Evolutionary conservation across 2,113 vertebrate genomes (phyloP).

Genomic region (Campylomormyrus tamandua): DNA sequence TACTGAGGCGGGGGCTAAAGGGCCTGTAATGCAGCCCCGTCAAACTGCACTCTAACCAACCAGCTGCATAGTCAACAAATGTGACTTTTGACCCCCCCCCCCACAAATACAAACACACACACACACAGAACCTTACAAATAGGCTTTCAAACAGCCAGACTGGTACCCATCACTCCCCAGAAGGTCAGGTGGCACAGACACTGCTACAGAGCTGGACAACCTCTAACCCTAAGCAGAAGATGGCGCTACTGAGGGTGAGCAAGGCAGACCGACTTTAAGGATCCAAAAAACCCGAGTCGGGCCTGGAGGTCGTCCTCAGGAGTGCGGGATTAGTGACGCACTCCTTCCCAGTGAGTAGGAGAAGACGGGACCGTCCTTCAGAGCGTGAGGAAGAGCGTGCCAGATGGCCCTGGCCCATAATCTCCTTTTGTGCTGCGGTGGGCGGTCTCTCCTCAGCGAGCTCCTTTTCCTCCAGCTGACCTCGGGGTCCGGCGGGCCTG

Average conservation of each 20-base stretch:
- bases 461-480: constrained; percentile 71
- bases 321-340: neutral
- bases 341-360: neutral
- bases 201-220: neutral
- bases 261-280: neutral
- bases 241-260: neutral
- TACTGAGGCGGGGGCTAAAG: neutral
- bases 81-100: neutral
- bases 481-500: constrained; percentile 63
- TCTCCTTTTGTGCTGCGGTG: constrained; percentile 68
- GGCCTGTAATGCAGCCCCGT: neutral
- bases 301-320: neutral
- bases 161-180: neutral
- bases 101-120: neutral
- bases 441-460: constrained; percentile 64
- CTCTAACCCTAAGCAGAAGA: neutral
- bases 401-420: constrained; percentile 66
- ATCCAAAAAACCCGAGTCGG: neutral
- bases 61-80: neutral
- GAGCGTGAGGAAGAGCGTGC: constrained; percentile 32
- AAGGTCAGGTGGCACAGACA: neutral
- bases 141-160: neutral
- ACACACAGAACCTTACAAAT: neutral
- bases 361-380: neutral
- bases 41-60: neutral